A percentile compares a stretch with the other conserved stretches of the same genome.
These are phyloP conservation scores for Natrix natrix DNA, from an alignment of 2,797 vertebrate genomes.

Conservation along the genomic window DNA sequence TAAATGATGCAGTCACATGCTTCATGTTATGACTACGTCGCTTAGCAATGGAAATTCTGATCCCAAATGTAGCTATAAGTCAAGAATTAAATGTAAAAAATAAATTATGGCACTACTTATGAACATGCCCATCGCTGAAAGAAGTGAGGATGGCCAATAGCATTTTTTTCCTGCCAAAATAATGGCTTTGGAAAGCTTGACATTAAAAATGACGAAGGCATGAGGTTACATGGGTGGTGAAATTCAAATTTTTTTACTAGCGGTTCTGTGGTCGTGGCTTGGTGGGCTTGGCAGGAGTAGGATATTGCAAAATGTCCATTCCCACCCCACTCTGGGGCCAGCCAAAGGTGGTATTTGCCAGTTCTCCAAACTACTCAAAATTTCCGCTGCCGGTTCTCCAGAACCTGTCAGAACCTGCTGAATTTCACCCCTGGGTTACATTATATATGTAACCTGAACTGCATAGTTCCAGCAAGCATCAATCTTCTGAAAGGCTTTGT, in stretches of 20 bases:
- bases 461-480: neutral
- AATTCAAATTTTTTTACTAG: no score
- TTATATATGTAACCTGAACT: neutral
- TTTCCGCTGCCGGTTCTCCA: no score
- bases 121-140: neutral
- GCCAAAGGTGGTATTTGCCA: no score
- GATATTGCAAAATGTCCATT: no score
- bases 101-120: neutral
- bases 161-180: neutral
- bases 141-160: neutral
- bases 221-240: no score
- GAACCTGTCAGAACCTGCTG: no score
- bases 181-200: neutral
- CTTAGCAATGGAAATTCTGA: neutral
- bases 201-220: neutral
- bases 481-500: neutral
- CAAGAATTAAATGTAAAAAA: neutral
- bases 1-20: neutral
- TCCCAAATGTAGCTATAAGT: neutral
- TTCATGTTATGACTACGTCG: neutral
- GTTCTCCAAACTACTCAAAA: no score
- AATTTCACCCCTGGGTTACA: neutral
- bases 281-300: no score
- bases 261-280: no score
- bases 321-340: no score